Conservation (phyloP, 2,797 vertebrate species). For the Peromyscus attwateri region DNA sequence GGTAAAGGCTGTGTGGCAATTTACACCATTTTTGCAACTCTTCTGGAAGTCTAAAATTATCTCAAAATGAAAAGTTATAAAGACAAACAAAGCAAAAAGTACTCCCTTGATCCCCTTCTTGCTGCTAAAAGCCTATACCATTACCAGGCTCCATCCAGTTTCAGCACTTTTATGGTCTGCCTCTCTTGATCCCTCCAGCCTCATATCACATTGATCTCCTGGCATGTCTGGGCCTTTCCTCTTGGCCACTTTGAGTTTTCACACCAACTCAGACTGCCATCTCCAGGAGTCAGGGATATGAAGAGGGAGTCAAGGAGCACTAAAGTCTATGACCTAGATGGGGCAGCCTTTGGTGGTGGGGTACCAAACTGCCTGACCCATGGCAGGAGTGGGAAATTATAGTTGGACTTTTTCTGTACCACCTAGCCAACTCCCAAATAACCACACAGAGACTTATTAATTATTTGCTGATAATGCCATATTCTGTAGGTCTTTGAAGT, state of each 20-base stretch:
- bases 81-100: neutral
- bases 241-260: neutral
- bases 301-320: neutral
- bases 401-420: neutral
- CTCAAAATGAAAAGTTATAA: constrained; percentile 54
- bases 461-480: neutral
- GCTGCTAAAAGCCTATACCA: neutral
- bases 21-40: constrained; percentile 58
- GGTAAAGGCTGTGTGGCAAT: neutral
- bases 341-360: neutral
- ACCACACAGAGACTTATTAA: neutral
- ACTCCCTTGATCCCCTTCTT: neutral
- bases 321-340: neutral
- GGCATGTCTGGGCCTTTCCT: neutral
- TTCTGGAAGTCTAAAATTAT: constrained; percentile 65
- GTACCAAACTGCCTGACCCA: neutral
- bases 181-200: neutral
- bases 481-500: too few relatives aligned
- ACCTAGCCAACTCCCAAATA: neutral
- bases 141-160: neutral
- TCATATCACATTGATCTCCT: neutral
- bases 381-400: neutral
- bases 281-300: neutral
- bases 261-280: neutral
- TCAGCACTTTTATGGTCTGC: neutral